Evolutionary conservation across 2,888 invertebrate species (phyloP).

Genomic region (Cheilosia impressa): DNA sequence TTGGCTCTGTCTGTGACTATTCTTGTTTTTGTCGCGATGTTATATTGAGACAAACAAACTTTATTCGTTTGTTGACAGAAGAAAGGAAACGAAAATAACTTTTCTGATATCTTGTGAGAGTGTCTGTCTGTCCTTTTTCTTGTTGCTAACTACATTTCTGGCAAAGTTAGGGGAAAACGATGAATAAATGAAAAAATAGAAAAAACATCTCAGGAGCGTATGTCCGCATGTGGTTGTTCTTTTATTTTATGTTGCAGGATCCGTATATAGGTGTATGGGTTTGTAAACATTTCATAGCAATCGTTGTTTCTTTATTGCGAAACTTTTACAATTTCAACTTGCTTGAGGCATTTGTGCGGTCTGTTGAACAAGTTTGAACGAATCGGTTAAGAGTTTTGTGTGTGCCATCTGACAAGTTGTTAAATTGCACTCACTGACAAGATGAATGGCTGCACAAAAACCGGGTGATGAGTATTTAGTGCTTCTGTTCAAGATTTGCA

Average conservation of each 20-base stretch:
- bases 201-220: too few relatives aligned
- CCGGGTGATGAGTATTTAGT: too few relatives aligned
- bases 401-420: background rate
- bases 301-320: slow-evolving; percentile 43
- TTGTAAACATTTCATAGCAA: slow-evolving; percentile 43
- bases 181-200: background rate
- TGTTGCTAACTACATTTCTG: slow-evolving; percentile 23
- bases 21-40: slow-evolving; percentile 25
- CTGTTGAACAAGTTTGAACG: background rate
- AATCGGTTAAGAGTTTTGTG: background rate
- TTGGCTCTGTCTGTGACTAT: slow-evolving; percentile 1
- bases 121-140: slow-evolving; percentile 8
- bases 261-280: slow-evolving; percentile 5
- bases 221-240: slow-evolving; percentile 5
- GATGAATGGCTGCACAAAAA: too few relatives aligned
- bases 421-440: background rate
- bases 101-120: slow-evolving; percentile 4
- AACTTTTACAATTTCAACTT: slow-evolving; percentile 67
- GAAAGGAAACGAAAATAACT: slow-evolving; percentile 11
- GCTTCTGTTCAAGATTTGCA: too few relatives aligned
- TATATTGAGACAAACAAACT: background rate
- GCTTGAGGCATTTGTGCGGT: slow-evolving; percentile 8
- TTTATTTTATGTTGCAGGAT: background rate
- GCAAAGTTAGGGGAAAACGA: background rate
- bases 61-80: slow-evolving; percentile 40